These are phyloP conservation scores for Trachymyrmex septentrionalis DNA, from an alignment of 1,140 invertebrate species.

Conservation along the genomic window DNA sequence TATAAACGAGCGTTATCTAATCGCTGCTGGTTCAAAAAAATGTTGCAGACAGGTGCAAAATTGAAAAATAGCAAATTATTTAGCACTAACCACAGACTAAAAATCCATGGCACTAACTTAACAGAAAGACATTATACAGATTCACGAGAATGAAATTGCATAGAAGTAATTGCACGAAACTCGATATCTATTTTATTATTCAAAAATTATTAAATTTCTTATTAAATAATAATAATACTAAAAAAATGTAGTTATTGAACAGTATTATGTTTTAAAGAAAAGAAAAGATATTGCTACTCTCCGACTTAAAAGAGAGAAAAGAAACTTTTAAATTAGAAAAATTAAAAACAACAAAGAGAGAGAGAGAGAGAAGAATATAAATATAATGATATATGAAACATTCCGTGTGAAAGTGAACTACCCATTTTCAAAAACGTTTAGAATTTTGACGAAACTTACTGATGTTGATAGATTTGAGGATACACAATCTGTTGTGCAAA, in stretches of 20 bases:
- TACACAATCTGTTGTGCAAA: too few relatives aligned
- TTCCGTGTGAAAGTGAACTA: too few relatives aligned
- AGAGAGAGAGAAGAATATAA: too few relatives aligned
- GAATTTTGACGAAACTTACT: too few relatives aligned
- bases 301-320: too few relatives aligned
- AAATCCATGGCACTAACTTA: background rate
- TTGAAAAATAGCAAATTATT: background rate
- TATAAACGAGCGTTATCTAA: background rate
- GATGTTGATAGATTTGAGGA: too few relatives aligned
- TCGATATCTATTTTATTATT: background rate
- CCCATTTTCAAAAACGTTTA: too few relatives aligned
- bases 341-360: too few relatives aligned
- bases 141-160: background rate
- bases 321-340: too few relatives aligned
- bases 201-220: background rate
- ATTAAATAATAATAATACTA: slow-evolving; percentile 21
- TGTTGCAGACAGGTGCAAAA: background rate
- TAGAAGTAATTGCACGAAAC: background rate
- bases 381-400: too few relatives aligned
- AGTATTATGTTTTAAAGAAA: background rate
- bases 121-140: background rate
- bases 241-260: background rate
- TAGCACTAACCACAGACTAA: too few relatives aligned
- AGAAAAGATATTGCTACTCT: background rate
- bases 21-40: background rate